Percentiles rank a stretch among this genome's conserved stretches.
phyloP scores from a whole-genome alignment of 2,113 vertebrate species.

The Eudyptes chrysolophus region DNA sequence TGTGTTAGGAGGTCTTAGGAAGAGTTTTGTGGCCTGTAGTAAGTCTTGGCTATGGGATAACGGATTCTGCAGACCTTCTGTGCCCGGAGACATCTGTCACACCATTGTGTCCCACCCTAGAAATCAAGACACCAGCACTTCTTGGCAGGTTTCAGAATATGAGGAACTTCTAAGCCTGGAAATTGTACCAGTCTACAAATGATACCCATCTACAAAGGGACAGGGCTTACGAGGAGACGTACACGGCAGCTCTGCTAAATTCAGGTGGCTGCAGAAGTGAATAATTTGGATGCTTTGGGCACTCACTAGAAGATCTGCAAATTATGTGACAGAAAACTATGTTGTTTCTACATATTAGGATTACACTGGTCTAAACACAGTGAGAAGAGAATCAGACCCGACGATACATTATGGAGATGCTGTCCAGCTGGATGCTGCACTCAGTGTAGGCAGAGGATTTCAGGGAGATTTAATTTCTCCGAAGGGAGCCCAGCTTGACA shows the following conservation, averaged over 20 bases:
- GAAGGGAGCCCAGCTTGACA: neutral
- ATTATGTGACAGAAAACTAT: fast-evolving
- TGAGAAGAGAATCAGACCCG: neutral
- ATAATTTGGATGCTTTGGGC: neutral
- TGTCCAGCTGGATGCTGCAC: neutral
- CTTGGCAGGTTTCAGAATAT: neutral
- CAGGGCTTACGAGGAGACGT: fast-evolving
- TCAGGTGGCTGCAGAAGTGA: neutral
- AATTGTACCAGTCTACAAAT: fast-evolving
- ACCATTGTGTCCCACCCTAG: neutral
- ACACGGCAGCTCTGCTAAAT: neutral
- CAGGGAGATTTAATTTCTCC: neutral
- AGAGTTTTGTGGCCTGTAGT: neutral
- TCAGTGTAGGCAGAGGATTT: neutral
- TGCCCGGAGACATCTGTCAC: neutral
- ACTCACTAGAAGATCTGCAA: neutral
- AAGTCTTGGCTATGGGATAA: neutral
- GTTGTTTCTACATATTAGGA: neutral
- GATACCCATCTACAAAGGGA: neutral
- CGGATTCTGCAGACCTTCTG: neutral
- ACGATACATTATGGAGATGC: fast-evolving
- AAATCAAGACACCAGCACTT: neutral
- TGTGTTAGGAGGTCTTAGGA: neutral
- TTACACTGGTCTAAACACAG: neutral
- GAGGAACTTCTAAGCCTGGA: neutral